A percentile compares a stretch with the other conserved stretches of the same genome.
Evolutionary conservation across 2,797 vertebrate species (phyloP).

Genomic region (Glossophaga mutica): DNA sequence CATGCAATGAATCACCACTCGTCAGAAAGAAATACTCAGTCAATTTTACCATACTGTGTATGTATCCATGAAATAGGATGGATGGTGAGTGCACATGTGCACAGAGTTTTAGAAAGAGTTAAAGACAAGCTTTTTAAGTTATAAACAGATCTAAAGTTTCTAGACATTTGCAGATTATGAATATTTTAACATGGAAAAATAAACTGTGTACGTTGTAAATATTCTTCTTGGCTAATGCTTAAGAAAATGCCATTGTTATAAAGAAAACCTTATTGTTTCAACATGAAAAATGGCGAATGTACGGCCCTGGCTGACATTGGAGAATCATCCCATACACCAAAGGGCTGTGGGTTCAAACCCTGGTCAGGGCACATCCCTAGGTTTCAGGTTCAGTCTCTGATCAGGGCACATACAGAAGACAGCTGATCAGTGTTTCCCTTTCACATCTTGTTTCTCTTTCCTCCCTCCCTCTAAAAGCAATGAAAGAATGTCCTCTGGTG

Average conservation of each 20-base stretch:
- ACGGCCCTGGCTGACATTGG: no score
- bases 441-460: background rate
- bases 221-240: background rate
- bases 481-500: background rate
- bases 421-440: background rate
- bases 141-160: background rate
- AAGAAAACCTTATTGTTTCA: background rate
- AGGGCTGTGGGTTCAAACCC: no score
- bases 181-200: slow-evolving; percentile 2
- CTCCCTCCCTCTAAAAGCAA: background rate
- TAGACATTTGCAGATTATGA: background rate
- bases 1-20: background rate
- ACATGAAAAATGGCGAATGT: background rate
- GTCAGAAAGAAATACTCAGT: background rate
- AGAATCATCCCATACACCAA: background rate
- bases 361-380: no score
- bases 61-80: background rate
- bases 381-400: no score
- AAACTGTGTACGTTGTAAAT: background rate
- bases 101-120: background rate
- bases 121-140: background rate
- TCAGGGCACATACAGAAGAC: background rate
- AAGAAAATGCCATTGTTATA: background rate
- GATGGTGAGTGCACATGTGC: background rate
- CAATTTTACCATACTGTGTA: background rate